A percentile compares a stretch with the other conserved stretches of the same genome.
Evolutionary conservation across 2,797 vertebrate genomes (phyloP).

Genomic region (Gymnothorax reevesii): DNA sequence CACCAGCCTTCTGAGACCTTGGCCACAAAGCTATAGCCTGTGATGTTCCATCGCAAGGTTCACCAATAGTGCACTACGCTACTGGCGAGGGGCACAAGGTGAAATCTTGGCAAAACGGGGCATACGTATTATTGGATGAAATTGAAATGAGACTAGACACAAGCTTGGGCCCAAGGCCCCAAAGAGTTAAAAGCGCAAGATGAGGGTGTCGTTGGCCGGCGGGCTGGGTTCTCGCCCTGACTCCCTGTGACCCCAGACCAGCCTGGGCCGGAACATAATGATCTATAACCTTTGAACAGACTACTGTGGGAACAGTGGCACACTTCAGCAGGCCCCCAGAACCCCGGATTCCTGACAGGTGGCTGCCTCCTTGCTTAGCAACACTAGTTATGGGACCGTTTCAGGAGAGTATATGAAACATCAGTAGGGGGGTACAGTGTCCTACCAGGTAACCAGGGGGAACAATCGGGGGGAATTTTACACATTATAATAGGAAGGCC

Average conservation of each 20-base stretch:
- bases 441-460: constrained; percentile 78
- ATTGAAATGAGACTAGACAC: neutral
- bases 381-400: constrained; percentile 72
- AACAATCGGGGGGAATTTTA: constrained; percentile 66
- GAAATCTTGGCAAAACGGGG: neutral
- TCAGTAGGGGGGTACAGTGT: constrained; percentile 72
- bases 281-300: constrained; percentile 85
- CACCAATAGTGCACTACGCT: neutral
- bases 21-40: too few relatives aligned
- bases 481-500: constrained; percentile 61
- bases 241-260: neutral
- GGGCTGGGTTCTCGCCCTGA: neutral
- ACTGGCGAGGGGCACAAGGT: neutral
- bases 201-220: neutral
- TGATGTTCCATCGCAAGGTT: neutral
- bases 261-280: constrained; percentile 62
- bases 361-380: constrained; percentile 81
- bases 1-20: too few relatives aligned
- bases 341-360: constrained; percentile 79
- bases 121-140: too few relatives aligned
- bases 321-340: constrained; percentile 71
- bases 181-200: neutral
- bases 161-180: neutral
- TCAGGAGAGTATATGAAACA: constrained; percentile 71
- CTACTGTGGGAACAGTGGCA: constrained; percentile 84